phyloP scores from a whole-genome alignment of 1,140 invertebrate genomes.

The Drosophila fuyamai region DNA sequence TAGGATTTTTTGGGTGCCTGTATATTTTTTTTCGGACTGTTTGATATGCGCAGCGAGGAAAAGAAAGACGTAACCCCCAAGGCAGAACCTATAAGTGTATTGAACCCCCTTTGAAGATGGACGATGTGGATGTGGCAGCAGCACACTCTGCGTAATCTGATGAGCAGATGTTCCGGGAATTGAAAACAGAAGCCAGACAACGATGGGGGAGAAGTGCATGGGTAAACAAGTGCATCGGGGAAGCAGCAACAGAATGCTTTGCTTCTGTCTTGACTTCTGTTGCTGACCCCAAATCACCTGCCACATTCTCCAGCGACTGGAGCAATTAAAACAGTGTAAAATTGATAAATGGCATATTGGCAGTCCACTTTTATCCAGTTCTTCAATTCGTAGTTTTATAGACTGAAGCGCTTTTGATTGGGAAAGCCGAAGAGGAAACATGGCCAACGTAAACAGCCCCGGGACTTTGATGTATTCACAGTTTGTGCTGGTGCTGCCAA shows the following conservation, averaged over 20 bases:
- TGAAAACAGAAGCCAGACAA: slow-evolving; percentile 38
- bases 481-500: slow-evolving; percentile 49
- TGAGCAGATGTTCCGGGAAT: slow-evolving; percentile 70
- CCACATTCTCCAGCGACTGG: slow-evolving; percentile 25
- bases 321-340: slow-evolving; percentile 55
- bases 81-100: slow-evolving; percentile 41
- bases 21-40: slow-evolving; percentile 7
- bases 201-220: slow-evolving; percentile 15
- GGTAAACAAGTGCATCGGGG: slow-evolving; percentile 51
- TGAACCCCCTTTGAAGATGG: slow-evolving; percentile 31
- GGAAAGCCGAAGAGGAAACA: slow-evolving; percentile 14
- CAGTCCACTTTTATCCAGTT: neutral
- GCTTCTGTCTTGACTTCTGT: slow-evolving; percentile 20
- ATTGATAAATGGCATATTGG: slow-evolving; percentile 58
- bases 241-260: slow-evolving; percentile 13
- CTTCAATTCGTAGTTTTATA: neutral
- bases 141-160: slow-evolving; percentile 54
- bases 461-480: slow-evolving; percentile 62
- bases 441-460: slow-evolving; percentile 46
- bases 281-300: slow-evolving; percentile 74
- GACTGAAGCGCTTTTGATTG: slow-evolving; percentile 11
- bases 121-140: neutral
- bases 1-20: slow-evolving; percentile 23
- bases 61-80: slow-evolving; percentile 4
- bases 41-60: slow-evolving; percentile 35